Base-by-base conservation (phyloP, 2,113 vertebrate genomes). In the Sarotherodon lohbergeri region DNA sequence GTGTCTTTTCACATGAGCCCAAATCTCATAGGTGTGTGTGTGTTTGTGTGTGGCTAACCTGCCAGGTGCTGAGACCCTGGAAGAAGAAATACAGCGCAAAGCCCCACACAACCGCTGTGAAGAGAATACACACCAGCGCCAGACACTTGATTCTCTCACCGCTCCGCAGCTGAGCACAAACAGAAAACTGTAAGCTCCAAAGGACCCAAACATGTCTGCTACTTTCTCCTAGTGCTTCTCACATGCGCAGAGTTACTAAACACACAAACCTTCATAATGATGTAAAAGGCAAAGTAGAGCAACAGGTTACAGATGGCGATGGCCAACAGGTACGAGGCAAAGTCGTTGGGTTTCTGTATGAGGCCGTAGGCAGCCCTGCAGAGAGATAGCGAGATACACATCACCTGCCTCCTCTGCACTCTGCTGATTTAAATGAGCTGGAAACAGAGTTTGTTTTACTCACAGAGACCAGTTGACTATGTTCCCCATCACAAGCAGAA, bases 51-150 rank as follows among this genome's bases (percentile, higher is more conserved):
- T 4, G 1, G 2, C 97, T 96, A 55, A 99, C 99, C 98, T 99
- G 98, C 99, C 99, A 99, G 59, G 98, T 99, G 95, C 98, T 99
- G 85, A 99, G 98, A 17, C 99, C 99, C 95, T 99, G 99, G 96
- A 99, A 99, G 97, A 99, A 99, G 97, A 99, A 99, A 93, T 97
- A 99, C 59, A 99, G 97, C 0, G 99, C 99, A 0, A 98, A 98
- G 82, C 98, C 98, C 99, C 99, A 99, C 17, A 99, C 98, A 80
- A 99, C 98, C 0, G 98, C 98, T 0, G 99, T 99, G 92, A 98
- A 97, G 79, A 97, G 3, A 56, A 99, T 98, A 88, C 97, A 98
- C 88, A 99, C 97, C 89, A 99, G 82, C 0, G 98, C 95, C 86
- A 99, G 96, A 91, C 96, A 98, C 91, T 97, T 93, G 96, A 99